Conservation (phyloP, 1,140 invertebrate species). For the Bombus balteatus region DNA sequence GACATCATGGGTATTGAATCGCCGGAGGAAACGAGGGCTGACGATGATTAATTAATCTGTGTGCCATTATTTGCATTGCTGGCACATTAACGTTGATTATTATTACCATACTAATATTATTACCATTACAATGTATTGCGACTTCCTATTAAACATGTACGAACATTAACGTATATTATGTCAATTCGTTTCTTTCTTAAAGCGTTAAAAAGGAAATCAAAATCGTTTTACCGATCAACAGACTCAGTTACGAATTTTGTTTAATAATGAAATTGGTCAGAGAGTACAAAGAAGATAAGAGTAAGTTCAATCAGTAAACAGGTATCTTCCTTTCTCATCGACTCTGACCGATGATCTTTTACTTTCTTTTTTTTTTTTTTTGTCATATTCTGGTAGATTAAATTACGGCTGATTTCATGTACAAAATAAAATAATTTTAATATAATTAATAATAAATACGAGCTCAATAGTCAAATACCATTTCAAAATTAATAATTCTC, state of each 20-base stretch:
- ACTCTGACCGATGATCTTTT: background rate
- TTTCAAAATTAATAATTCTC: background rate
- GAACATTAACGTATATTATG: conserved; percentile 35
- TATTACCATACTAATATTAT: conserved; percentile 40
- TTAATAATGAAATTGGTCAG: background rate
- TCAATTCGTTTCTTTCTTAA: background rate
- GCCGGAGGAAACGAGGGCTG: conserved; percentile 66
- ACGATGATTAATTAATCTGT: conserved; percentile 51
- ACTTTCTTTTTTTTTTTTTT: too few species aligned
- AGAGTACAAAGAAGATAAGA: background rate
- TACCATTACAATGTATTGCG: conserved; percentile 41
- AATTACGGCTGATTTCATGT: background rate
- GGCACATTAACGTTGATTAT: conserved; percentile 48
- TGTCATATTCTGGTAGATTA: background rate
- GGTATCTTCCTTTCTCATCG: too few species aligned
- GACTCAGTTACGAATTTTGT: background rate
- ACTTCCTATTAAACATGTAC: conserved; percentile 53
- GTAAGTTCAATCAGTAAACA: background rate
- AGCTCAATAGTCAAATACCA: background rate
- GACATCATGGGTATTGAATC: conserved; percentile 73
- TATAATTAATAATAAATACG: background rate
- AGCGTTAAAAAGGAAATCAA: background rate
- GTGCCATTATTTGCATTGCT: conserved; percentile 43
- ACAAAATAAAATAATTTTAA: background rate
- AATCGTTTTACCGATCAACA: conserved; percentile 1